Percentiles rank a stretch among this genome's conserved stretches.
Evolutionary conservation across 1,140 invertebrate species (phyloP).

Genomic region (Sinonovacula constricta): DNA sequence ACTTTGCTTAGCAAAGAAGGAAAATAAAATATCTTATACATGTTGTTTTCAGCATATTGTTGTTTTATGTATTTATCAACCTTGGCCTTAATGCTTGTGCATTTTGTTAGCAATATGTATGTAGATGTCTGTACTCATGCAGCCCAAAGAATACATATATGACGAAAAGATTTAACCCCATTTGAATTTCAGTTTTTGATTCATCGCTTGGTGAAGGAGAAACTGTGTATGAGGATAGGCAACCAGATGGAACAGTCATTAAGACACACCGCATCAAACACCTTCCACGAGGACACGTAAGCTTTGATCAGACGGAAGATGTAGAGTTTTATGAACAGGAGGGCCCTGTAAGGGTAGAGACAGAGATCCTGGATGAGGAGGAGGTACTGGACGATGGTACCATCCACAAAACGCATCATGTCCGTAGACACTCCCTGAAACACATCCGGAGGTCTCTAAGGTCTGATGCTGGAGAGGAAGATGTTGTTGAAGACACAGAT

Average conservation of each 20-base stretch:
- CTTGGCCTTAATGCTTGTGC: too few relatives aligned
- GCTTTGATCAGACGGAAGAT: slow-evolving; percentile 38
- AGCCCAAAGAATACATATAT: too few relatives aligned
- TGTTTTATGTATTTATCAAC: too few relatives aligned
- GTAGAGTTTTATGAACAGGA: slow-evolving; percentile 56
- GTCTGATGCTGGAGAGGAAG: slow-evolving; percentile 64
- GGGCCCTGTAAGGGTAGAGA: slow-evolving; percentile 58
- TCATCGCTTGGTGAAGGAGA: slow-evolving; percentile 52
- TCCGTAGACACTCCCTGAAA: slow-evolving; percentile 65
- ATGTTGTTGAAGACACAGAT: slow-evolving; percentile 59
- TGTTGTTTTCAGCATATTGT: too few relatives aligned
- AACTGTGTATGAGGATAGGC: slow-evolving; percentile 62
- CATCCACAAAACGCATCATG: slow-evolving; percentile 61
- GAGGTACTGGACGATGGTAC: slow-evolving; percentile 74
- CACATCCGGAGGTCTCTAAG: slow-evolving; percentile 60
- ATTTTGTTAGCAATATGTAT: slow-evolving; percentile 38
- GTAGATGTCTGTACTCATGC: too few relatives aligned
- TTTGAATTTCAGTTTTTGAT: slow-evolving; percentile 71
- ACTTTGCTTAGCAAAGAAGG: too few relatives aligned
- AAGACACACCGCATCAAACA: slow-evolving; percentile 53
- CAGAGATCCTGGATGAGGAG: slow-evolving; percentile 65
- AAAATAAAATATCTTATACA: too few relatives aligned
- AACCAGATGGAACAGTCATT: slow-evolving; percentile 70
- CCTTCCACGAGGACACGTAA: slow-evolving; percentile 14
- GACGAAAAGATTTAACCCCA: slow-evolving; percentile 4